A percentile compares a stretch with the other conserved stretches of the same genome.
These are phyloP conservation scores for Poecile atricapillus DNA, from an alignment of 2,113 vertebrate genomes.

Conservation along the genomic window DNA sequence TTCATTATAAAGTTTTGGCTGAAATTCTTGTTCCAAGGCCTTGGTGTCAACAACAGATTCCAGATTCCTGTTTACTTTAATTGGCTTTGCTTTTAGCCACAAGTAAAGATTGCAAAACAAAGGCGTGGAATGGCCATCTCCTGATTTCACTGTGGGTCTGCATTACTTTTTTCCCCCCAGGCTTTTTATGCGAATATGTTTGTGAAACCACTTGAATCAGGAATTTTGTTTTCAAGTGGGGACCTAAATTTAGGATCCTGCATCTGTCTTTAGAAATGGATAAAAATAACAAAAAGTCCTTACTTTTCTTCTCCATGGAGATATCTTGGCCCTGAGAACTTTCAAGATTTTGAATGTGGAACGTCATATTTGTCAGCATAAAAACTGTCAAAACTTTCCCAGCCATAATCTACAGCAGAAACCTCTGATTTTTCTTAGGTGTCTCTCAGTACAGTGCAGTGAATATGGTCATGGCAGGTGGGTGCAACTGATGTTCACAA, in stretches of 20 bases:
- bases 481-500: not conserved
- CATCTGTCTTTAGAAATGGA: not conserved
- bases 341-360: not conserved
- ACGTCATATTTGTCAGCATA: not conserved
- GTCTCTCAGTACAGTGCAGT: not conserved
- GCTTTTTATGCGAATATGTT: not conserved
- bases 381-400: not conserved
- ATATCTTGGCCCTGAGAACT: not conserved
- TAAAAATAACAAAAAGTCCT: not conserved
- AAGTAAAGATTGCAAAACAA: conserved; percentile 40
- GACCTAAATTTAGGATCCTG: conserved; percentile 22
- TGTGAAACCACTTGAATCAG: conserved; percentile 23
- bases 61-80: conserved; percentile 44
- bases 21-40: conserved; percentile 2
- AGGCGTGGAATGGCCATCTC: not conserved
- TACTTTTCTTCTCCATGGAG: not conserved
- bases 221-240: conserved; percentile 29
- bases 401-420: not conserved
- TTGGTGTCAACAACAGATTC: conserved; percentile 36
- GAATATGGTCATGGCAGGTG: fast-evolving
- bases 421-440: not conserved
- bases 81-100: conserved; percentile 24
- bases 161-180: not conserved
- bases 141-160: not conserved
- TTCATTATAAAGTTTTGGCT: not conserved